Base-by-base conservation (phyloP, 2,888 invertebrate species). In the Drosophila maculinotata region DNA sequence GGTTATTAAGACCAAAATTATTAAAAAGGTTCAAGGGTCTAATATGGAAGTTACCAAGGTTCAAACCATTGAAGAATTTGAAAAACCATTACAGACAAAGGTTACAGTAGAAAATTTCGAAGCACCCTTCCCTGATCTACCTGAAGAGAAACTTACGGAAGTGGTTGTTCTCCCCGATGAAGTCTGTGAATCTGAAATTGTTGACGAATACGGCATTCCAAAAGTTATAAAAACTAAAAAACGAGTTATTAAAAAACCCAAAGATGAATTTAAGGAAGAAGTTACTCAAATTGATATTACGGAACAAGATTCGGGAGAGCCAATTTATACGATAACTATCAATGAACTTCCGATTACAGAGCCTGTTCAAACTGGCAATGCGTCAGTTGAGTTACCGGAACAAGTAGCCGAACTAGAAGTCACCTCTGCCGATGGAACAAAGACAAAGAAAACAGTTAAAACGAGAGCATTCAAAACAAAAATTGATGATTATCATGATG, bases 201-300 rank as follows among this genome's bases (percentile, higher is more conserved):
- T 87, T 17, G 84, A 85, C n/a, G 70, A 88, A 54, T 68, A 85
- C 25, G 91, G 90, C 17, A 65, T 63, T 25, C 56, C 77, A 45
- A 85, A 91, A 77, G 81, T 90, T 72, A 78, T 91, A 47, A 89
- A 89, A 26, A 88, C 90, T 10, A 92, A 91, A 49, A 92, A 90
- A 48, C 89, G 92, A 25, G 83, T 90, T 0, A 90, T 92, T 33
- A 92, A 89, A 57, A 92, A 92, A 74, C 90, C 90, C 0, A 77
- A 91, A 67, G 92, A 90, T 47, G 92, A 90, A 33, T 78, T 88
- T 38, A 91, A 89, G 74, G 88, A 92, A 36, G 92, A 93, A 77
- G 80, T 92, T 10, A 93, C 92, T 0, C 91, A 92, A 90, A 92
- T 93, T 45, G 85, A 90, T 47, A 92, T 92, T 15, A 87, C 92